A percentile compares a stretch with the other conserved stretches of the same genome.
phyloP scores from a whole-genome alignment of 2,888 invertebrate species.

The Steinernema carpocapsae region DNA sequence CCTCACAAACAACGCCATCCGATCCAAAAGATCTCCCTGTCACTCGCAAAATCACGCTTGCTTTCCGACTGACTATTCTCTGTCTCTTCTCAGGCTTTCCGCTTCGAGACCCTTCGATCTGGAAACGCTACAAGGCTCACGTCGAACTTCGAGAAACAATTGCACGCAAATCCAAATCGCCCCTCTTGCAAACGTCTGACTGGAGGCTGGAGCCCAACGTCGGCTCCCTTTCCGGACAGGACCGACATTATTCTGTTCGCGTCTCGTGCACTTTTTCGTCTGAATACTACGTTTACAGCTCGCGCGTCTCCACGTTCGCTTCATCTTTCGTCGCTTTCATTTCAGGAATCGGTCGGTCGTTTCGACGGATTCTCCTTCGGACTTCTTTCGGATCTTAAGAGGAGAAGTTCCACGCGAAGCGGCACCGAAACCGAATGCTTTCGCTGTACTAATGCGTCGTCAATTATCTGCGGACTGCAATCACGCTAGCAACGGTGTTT shows the following conservation, averaged over 20 bases:
- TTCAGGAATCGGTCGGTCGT: slow-evolving; percentile 31
- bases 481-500: slow-evolving; percentile 22
- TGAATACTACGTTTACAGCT: slow-evolving; percentile 12
- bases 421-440: slow-evolving; percentile 24
- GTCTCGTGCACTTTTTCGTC: not conserved
- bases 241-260: not conserved
- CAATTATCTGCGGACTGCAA: slow-evolving; percentile 24
- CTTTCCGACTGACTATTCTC: too few species aligned
- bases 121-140: not conserved
- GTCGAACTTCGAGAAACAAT: too few species aligned
- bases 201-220: too few species aligned
- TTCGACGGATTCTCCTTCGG: not conserved
- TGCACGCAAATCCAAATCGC: too few species aligned
- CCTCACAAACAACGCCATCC: too few species aligned
- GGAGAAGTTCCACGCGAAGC: not conserved
- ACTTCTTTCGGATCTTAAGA: not conserved
- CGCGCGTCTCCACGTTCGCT: not conserved
- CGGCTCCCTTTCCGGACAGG: not conserved
- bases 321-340: slow-evolving; percentile 12
- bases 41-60: too few species aligned
- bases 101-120: not conserved
- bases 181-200: too few species aligned
- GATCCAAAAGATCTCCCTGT: too few species aligned
- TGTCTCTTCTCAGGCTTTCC: not conserved
- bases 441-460: slow-evolving; percentile 4